Evolutionary conservation across 2,888 invertebrate genomes (phyloP).

Genomic region (Aleiodes testaceus): DNA sequence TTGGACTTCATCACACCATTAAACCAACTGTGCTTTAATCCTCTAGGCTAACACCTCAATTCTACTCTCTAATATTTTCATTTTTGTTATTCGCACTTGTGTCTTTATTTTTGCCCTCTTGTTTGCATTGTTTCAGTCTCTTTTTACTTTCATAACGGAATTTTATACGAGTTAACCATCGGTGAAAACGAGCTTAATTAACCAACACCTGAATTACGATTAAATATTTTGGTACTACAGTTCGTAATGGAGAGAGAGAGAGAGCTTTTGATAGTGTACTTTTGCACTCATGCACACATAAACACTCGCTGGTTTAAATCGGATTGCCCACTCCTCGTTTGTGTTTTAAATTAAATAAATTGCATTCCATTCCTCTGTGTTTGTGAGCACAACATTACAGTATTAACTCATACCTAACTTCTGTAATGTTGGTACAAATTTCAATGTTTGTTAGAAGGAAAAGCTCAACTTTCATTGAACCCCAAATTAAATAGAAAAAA

Average conservation of each 20-base stretch:
- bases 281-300: slow-evolving; percentile 18
- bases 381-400: neutral
- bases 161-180: slow-evolving; percentile 28
- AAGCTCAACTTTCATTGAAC: neutral
- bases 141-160: slow-evolving; percentile 2
- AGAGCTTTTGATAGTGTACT: slow-evolving; percentile 22
- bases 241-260: neutral
- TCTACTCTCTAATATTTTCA: slow-evolving; percentile 40
- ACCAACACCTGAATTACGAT: slow-evolving; percentile 59
- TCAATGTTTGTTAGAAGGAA: slow-evolving; percentile 13
- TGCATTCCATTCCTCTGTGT: slow-evolving; percentile 54
- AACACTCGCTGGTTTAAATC: slow-evolving; percentile 51
- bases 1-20: slow-evolving; percentile 51
- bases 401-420: slow-evolving; percentile 31
- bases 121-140: slow-evolving; percentile 23
- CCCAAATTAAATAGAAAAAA: too few species aligned
- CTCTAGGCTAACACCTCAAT: slow-evolving; percentile 42
- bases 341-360: slow-evolving; percentile 62
- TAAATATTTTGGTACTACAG: slow-evolving; percentile 54
- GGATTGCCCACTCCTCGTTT: slow-evolving; percentile 49
- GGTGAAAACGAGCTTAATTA: slow-evolving; percentile 59
- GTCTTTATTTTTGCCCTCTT: slow-evolving; percentile 18
- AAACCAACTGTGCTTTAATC: slow-evolving; percentile 51
- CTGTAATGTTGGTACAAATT: neutral
- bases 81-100: slow-evolving; percentile 15